Conservation (phyloP, 2,113 vertebrate species). For the Malurus elegans region DNA sequence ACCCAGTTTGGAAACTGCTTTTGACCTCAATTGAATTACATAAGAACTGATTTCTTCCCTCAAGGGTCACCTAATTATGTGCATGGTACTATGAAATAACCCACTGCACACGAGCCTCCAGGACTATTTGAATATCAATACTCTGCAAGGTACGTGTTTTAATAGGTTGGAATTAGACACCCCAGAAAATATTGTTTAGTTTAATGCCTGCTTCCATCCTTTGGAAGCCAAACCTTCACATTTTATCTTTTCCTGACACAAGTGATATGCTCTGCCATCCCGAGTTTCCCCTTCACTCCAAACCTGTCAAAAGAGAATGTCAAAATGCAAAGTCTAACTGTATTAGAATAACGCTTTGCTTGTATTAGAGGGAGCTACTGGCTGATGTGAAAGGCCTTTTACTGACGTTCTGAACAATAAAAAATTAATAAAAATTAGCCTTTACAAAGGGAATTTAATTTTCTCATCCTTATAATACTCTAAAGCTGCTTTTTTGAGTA, state of each 20-base stretch:
- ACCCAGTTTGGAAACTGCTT: conserved; percentile 17
- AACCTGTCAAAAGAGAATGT: neutral
- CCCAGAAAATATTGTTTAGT: neutral
- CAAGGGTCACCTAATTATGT: conserved; percentile 28
- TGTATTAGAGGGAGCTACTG: neutral
- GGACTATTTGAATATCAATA: conserved; percentile 28
- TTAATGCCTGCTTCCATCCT: neutral
- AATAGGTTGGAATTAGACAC: conserved; percentile 18
- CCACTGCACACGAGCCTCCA: neutral
- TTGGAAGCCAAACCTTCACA: neutral
- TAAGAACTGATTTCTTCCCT: conserved; percentile 6
- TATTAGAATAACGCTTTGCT: neutral
- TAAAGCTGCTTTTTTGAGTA: neutral
- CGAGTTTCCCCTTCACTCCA: neutral
- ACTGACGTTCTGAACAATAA: neutral
- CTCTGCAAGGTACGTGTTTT: neutral
- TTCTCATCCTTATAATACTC: neutral
- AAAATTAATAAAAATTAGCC: neutral
- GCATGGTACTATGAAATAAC: conserved; percentile 4
- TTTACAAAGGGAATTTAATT: neutral
- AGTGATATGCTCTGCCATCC: neutral
- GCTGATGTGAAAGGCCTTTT: neutral
- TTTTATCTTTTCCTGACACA: neutral
- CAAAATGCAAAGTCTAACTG: neutral
- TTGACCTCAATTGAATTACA: conserved; percentile 32